Percentiles rank a stretch among this genome's conserved stretches.
These are phyloP conservation scores for Pheosia gnoma DNA, from an alignment of 2,888 invertebrate genomes.

Conservation along the genomic window DNA sequence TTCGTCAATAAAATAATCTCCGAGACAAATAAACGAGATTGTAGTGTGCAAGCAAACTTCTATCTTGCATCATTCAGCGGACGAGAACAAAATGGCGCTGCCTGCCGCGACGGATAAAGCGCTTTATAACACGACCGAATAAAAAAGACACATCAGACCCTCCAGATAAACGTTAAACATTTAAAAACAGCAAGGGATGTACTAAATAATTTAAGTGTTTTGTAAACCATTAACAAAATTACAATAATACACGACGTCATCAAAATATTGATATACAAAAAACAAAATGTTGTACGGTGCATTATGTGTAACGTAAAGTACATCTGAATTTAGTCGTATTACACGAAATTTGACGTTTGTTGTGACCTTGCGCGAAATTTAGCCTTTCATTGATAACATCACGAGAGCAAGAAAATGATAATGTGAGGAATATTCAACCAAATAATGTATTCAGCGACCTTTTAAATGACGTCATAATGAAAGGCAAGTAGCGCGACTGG, in stretches of 20 bases:
- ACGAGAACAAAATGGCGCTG: conserved; percentile 80
- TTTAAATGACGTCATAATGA: conserved; percentile 27
- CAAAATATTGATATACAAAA: no score
- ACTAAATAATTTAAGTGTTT: neutral
- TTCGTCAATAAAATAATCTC: conserved; percentile 17
- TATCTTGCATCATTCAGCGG: conserved; percentile 77
- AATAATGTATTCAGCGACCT: conserved; percentile 11
- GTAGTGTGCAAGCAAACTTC: conserved; percentile 45
- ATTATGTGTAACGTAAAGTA: no score
- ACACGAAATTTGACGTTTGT: conserved; percentile 43
- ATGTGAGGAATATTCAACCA: conserved; percentile 11
- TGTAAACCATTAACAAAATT: no score
- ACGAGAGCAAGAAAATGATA: conserved; percentile 12
- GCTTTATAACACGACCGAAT: conserved; percentile 71
- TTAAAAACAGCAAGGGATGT: neutral
- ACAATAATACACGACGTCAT: no score
- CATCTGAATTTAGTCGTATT: conserved; percentile 37
- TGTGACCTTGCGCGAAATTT: conserved; percentile 29
- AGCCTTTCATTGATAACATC: conserved; percentile 39
- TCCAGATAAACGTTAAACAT: neutral
- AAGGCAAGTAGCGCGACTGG: conserved; percentile 1
- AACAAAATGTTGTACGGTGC: no score
- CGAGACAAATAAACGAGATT: conserved; percentile 10
- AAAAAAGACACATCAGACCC: conserved; percentile 20
- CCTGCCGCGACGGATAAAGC: conserved; percentile 66